A percentile compares a stretch with the other conserved stretches of the same genome.
phyloP scores from a whole-genome alignment of 2,113 vertebrate genomes.

The Embiotoca jacksoni region DNA sequence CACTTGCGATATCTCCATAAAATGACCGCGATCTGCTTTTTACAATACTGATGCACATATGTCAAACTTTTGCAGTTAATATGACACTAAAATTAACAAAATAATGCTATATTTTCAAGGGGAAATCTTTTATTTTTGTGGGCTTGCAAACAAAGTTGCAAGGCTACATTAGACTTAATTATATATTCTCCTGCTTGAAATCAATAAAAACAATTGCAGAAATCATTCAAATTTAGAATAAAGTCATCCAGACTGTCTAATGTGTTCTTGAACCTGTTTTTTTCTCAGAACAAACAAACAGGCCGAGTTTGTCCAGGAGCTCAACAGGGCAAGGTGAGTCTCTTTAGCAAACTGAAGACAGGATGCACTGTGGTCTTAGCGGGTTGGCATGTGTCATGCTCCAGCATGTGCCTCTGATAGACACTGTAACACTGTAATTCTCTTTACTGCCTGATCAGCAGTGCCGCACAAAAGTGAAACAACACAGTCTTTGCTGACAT shows the following conservation, averaged over 20 bases:
- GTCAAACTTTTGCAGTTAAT: not conserved
- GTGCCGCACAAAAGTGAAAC: slow-evolving; percentile 66
- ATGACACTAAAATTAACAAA: too few species aligned
- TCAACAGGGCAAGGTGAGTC: slow-evolving; percentile 70
- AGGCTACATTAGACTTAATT: not conserved
- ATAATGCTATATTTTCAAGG: too few species aligned
- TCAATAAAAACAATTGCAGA: not conserved
- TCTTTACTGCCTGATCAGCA: slow-evolving; percentile 66
- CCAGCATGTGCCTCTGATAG: slow-evolving; percentile 36
- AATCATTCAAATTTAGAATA: not conserved
- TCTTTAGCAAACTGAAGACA: slow-evolving; percentile 8
- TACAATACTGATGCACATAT: not conserved
- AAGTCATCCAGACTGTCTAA: not conserved
- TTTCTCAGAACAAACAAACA: slow-evolving; percentile 74
- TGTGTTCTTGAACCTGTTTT: slow-evolving; percentile 5
- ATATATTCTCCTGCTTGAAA: not conserved
- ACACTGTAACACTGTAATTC: slow-evolving; percentile 51
- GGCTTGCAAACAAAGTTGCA: not conserved
- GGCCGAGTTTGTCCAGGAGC: slow-evolving; percentile 68
- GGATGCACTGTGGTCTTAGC: not conserved
- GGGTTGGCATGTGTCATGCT: slow-evolving; percentile 39
- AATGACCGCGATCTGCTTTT: not conserved
- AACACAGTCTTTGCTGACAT: slow-evolving; percentile 60
- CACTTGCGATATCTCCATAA: not conserved
- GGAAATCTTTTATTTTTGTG: too few species aligned